Evolutionary conservation across 2,113 vertebrate genomes (phyloP).

Genomic region (Nothocercus nigrocapillus): DNA sequence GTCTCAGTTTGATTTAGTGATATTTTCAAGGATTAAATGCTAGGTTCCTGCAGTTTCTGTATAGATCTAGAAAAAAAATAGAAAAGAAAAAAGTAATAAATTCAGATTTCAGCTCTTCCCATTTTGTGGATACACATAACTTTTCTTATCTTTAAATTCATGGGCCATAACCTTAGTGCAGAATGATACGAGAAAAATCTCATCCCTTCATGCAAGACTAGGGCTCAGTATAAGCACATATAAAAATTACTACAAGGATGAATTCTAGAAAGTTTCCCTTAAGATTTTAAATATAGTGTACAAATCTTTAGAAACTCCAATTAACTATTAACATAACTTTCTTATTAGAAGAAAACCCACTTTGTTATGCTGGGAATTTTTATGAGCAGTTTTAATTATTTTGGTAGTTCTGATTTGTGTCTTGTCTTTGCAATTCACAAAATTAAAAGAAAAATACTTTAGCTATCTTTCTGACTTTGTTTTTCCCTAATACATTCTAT

Average conservation of each 20-base stretch:
- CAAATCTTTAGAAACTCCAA: background rate
- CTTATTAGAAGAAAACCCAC: background rate
- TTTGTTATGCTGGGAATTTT: background rate
- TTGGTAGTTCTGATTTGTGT: background rate
- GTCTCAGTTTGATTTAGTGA: background rate
- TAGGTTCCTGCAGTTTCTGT: background rate
- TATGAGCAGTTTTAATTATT: background rate
- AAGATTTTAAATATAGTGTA: background rate
- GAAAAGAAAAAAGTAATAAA: background rate
- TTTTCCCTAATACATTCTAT: background rate
- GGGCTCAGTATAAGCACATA: background rate
- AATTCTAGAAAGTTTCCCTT: background rate
- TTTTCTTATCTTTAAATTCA: background rate
- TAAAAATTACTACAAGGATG: background rate
- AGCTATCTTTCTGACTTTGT: background rate
- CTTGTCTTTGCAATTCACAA: background rate
- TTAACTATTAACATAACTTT: background rate
- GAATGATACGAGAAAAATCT: background rate
- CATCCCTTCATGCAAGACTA: background rate
- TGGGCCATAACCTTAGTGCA: background rate
- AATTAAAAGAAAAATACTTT: background rate
- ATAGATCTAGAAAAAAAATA: background rate
- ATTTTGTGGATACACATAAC: background rate
- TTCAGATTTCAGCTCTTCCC: background rate
- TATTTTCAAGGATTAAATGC: background rate